Percentiles rank a stretch among this genome's conserved stretches.
phyloP scores from a whole-genome alignment of 2,797 vertebrate species.

The Chelidonichthys spinosus region DNA sequence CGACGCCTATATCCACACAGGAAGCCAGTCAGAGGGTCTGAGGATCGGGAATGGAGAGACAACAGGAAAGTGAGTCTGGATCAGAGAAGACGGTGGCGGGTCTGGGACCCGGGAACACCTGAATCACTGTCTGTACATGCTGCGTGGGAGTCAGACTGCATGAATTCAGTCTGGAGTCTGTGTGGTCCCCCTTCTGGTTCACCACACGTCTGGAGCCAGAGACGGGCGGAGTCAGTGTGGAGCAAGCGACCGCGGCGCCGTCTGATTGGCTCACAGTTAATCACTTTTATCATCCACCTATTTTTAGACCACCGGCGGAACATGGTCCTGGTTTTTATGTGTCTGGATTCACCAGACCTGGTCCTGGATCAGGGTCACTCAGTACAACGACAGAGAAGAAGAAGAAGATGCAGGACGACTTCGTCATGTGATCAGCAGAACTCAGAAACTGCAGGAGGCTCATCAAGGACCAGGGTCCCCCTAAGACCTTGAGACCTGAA shows the following conservation, averaged over 20 bases:
- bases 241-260: constrained; percentile 26
- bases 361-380: background rate
- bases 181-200: constrained; percentile 64
- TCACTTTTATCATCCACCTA: background rate
- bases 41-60: background rate
- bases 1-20: constrained; percentile 14
- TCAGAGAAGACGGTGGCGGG: background rate
- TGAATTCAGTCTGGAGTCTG: constrained; percentile 39
- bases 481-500: too few species aligned
- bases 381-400: too few species aligned
- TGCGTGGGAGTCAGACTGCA: constrained; percentile 57
- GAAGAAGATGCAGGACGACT: too few species aligned
- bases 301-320: too few species aligned
- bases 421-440: too few species aligned
- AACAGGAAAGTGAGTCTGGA: background rate
- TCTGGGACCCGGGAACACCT: background rate
- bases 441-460: too few species aligned
- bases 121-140: constrained; percentile 66
- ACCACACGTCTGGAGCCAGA: constrained; percentile 66
- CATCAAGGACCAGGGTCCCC: too few species aligned
- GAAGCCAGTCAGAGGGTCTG: background rate
- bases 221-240: constrained; percentile 52
- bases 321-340: too few species aligned
- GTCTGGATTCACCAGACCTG: too few species aligned
- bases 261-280: constrained; percentile 11